Percentiles rank a stretch among this genome's conserved stretches.
These are phyloP conservation scores for Anniella stebbinsi DNA, from an alignment of 2,797 vertebrate species.

Conservation along the genomic window DNA sequence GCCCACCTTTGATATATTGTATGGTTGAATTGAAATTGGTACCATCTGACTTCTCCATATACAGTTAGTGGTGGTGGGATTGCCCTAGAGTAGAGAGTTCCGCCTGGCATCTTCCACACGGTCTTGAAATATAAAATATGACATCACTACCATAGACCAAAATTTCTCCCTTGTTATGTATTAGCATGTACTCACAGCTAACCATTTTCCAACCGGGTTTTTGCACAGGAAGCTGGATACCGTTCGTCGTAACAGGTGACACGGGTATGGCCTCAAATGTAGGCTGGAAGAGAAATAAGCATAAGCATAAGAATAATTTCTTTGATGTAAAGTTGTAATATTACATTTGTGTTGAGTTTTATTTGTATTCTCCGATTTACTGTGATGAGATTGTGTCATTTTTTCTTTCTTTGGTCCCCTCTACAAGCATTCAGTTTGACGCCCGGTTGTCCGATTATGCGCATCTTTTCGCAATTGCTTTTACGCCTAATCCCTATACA, in stretches of 20 bases:
- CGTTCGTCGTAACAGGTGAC: conserved; percentile 77
- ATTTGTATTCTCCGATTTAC: background rate
- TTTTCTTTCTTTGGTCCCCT: background rate
- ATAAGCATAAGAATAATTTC: conserved; percentile 44
- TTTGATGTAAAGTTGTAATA: background rate
- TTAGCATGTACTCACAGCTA: conserved; percentile 78
- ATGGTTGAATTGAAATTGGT: no score
- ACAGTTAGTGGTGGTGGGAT: no score
- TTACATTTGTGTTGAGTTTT: background rate
- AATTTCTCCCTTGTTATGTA: conserved; percentile 16
- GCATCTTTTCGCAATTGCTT: no score
- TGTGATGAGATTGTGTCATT: background rate
- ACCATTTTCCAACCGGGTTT: conserved; percentile 73
- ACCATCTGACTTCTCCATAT: no score
- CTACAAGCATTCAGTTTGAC: no score
- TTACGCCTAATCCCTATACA: no score
- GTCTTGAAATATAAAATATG: background rate
- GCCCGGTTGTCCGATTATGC: no score
- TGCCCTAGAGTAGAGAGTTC: no score
- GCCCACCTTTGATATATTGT: no score
- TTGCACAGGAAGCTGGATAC: conserved; percentile 72
- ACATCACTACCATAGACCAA: conserved; percentile 1
- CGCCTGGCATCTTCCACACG: no score
- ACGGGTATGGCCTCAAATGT: conserved; percentile 78
- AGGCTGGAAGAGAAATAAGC: conserved; percentile 74